Conservation (phyloP, 2,797 vertebrate species). For the Eidolon dupreanum region DNA sequence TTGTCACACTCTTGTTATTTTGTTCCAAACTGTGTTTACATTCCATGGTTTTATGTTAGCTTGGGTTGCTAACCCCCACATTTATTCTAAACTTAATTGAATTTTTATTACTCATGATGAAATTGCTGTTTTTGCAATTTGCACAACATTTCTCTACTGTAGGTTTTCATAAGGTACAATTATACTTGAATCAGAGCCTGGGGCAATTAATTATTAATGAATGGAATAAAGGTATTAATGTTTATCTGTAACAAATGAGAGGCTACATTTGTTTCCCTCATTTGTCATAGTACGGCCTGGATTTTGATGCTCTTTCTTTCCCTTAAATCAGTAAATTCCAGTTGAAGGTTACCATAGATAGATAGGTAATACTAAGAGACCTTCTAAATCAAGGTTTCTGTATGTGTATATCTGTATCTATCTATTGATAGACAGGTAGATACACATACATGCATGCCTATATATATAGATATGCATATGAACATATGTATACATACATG, state of each 20-base stretch:
- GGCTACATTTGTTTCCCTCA: slow-evolving; percentile 30
- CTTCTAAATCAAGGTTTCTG: neutral
- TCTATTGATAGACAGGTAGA: too few species aligned
- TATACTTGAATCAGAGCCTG: slow-evolving; percentile 40
- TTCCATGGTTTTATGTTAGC: slow-evolving; percentile 64
- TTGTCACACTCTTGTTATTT: slow-evolving; percentile 71
- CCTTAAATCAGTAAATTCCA: neutral
- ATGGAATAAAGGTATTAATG: slow-evolving; percentile 58
- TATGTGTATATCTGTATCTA: neutral
- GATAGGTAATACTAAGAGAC: neutral
- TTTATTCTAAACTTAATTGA: slow-evolving; percentile 79
- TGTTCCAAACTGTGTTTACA: slow-evolving; percentile 72
- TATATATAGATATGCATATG: neutral
- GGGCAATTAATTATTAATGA: slow-evolving; percentile 75
- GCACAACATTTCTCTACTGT: slow-evolving; percentile 65
- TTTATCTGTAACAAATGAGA: slow-evolving; percentile 58
- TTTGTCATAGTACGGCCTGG: neutral
- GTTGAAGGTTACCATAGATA: neutral
- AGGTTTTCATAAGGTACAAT: slow-evolving; percentile 55
- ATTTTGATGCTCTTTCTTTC: neutral
- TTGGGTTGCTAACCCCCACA: slow-evolving; percentile 69
- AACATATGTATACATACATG: accelerated
- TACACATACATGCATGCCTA: neutral
- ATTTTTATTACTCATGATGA: slow-evolving; percentile 78
- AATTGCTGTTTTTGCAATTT: slow-evolving; percentile 77